Evolutionary conservation across 2,113 vertebrate species (phyloP).

Genomic region (Acanthisitta chloris): DNA sequence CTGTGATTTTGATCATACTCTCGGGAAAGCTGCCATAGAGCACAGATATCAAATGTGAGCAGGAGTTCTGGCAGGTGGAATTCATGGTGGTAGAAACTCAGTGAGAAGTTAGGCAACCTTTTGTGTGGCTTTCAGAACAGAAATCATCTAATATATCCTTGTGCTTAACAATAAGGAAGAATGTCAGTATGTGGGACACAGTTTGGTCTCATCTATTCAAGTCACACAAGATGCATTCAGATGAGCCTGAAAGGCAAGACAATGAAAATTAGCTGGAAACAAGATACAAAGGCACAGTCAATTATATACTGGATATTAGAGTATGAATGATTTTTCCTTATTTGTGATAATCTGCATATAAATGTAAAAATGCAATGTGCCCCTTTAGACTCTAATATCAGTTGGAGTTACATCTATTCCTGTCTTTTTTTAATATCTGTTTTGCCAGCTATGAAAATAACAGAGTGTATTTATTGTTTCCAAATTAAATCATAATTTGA

Average conservation of each 20-base stretch:
- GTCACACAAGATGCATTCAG: not conserved
- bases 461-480: not conserved
- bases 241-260: not conserved
- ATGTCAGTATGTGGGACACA: not conserved
- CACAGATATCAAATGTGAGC: not conserved
- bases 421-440: not conserved
- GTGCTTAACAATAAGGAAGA: not conserved
- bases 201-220: not conserved
- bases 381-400: not conserved
- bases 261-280: constrained; percentile 27
- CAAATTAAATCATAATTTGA: not conserved
- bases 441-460: not conserved
- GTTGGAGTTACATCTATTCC: not conserved
- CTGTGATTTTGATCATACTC: not conserved
- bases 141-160: constrained; percentile 6
- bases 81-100: constrained; percentile 30
- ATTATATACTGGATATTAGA: not conserved
- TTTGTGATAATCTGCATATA: not conserved
- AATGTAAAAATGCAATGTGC: not conserved
- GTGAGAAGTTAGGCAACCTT: constrained; percentile 1
- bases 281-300: not conserved
- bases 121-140: constrained; percentile 13
- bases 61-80: constrained; percentile 40
- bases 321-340: not conserved
- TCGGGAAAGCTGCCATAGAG: not conserved